Base-by-base conservation (phyloP, 2,888 invertebrate genomes). In the Apantesis nais region DNA sequence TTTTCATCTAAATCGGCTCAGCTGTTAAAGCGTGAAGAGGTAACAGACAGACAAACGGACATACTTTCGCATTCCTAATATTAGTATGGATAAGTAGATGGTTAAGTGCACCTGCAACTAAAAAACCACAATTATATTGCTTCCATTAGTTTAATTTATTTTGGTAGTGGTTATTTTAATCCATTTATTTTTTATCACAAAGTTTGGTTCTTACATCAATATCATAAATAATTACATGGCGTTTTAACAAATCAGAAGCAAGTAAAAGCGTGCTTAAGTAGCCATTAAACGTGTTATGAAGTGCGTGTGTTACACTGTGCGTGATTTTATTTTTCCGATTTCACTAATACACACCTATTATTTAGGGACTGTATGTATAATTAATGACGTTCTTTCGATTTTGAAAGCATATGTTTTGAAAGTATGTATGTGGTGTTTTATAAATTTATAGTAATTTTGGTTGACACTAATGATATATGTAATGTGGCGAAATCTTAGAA, bases 161-260 rank as follows among this genome's bases (percentile, higher is more conserved):
- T n/a, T n/a, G n/a, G n/a, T n/a, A n/a, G n/a, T n/a, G n/a, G n/a
- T n/a, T n/a, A n/a, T n/a, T n/a, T n/a, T n/a, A n/a, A n/a, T n/a
- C n/a, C n/a, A n/a, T n/a, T n/a, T n/a, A n/a, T n/a, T n/a, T n/a
- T n/a, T n/a, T n/a, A n/a, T n/a, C n/a, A n/a, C n/a, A n/a, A n/a
- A n/a, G n/a, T n/a, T n/a, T n/a, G n/a, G n/a, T n/a, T n/a, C n/a
- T n/a, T 29, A 58, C 14, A 58, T 1, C 29, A 58, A 58, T 29
- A 29, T 8, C 14, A 29, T 58, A 29, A 29, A 29, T 29, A 25
- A 58, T 16, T 58, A 58, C 58, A 58, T 69, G 78, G 79, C n/a
- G 62, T 7, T 62, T 73, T 76, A 79, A 76, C 76, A 79, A 76
- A 79, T 34, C 62, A 58, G 34, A 63, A 62, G 44, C 62, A 60